phyloP scores from a whole-genome alignment of 2,797 vertebrate genomes.

The Apodemus agrarius region DNA sequence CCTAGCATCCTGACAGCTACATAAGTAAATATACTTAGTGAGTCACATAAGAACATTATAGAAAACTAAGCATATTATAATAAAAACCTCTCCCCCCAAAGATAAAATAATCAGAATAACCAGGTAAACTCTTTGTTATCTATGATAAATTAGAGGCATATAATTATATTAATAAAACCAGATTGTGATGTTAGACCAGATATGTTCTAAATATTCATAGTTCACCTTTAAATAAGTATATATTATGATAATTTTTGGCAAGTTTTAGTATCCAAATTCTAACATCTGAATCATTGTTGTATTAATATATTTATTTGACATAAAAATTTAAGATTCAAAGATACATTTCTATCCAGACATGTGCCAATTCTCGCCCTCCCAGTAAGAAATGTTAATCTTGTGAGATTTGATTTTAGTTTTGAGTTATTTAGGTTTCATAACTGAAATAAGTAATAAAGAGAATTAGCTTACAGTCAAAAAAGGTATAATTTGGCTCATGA shows the following conservation, averaged over 20 bases:
- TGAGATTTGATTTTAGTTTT: constrained; percentile 35
- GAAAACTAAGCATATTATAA: constrained; percentile 31
- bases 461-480: neutral
- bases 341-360: neutral
- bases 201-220: neutral
- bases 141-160: neutral
- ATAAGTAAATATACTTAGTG: constrained; percentile 28
- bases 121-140: neutral
- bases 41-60: neutral
- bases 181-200: neutral
- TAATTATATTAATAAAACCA: constrained; percentile 11
- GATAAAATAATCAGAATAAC: neutral
- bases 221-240: neutral
- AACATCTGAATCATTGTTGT: neutral
- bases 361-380: neutral
- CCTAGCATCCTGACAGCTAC: neutral
- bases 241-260: neutral
- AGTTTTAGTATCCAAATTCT: neutral
- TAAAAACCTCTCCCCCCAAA: neutral
- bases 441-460: neutral
- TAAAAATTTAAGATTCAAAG: neutral
- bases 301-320: neutral
- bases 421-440: neutral
- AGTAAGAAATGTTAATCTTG: neutral
- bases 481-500: neutral